Percentiles rank a stretch among this genome's conserved stretches.
These are phyloP conservation scores for Caenorhabditis virilis DNA, from an alignment of 2,888 invertebrate genomes.

Conservation along the genomic window DNA sequence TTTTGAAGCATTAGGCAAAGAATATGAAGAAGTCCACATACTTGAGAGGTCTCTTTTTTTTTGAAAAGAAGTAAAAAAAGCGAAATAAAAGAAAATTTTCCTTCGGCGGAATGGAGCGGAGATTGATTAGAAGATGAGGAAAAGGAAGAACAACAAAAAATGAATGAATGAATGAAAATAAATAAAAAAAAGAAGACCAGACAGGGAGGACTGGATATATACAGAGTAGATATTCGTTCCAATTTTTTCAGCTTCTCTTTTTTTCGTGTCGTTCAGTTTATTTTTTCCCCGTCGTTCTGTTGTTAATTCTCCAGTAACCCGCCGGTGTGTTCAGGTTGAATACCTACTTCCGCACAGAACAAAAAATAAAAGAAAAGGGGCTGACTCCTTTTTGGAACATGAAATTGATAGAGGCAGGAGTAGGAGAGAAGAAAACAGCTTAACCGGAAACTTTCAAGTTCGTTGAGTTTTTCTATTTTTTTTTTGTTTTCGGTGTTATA, in stretches of 20 bases:
- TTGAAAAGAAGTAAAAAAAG: slow-evolving; percentile 2
- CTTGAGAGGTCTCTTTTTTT: too few species aligned
- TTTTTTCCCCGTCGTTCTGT: too few species aligned
- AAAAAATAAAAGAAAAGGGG: neutral
- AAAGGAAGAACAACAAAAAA: slow-evolving; percentile 6
- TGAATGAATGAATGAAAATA: neutral
- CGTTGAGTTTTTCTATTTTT: slow-evolving; percentile 1
- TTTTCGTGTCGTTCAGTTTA: too few species aligned
- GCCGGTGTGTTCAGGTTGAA: neutral
- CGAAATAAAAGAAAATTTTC: neutral
- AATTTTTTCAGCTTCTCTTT: too few species aligned
- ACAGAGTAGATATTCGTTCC: too few species aligned
- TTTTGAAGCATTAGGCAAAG: too few species aligned
- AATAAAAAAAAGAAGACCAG: neutral
- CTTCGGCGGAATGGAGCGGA: too few species aligned
- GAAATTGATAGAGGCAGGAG: slow-evolving; percentile 4
- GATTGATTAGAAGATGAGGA: slow-evolving; percentile 4
- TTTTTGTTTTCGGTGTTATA: neutral
- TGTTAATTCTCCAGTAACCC: too few species aligned
- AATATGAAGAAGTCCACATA: too few species aligned
- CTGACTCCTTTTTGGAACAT: slow-evolving; percentile 6
- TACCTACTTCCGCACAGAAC: neutral
- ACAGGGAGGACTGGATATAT: too few species aligned
- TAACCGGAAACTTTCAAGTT: neutral
- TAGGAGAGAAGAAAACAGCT: slow-evolving; percentile 4